Percentiles rank a stretch among this genome's conserved stretches.
These are phyloP conservation scores for Ochropleura plecta DNA, from an alignment of 2,888 invertebrate species.

Conservation along the genomic window DNA sequence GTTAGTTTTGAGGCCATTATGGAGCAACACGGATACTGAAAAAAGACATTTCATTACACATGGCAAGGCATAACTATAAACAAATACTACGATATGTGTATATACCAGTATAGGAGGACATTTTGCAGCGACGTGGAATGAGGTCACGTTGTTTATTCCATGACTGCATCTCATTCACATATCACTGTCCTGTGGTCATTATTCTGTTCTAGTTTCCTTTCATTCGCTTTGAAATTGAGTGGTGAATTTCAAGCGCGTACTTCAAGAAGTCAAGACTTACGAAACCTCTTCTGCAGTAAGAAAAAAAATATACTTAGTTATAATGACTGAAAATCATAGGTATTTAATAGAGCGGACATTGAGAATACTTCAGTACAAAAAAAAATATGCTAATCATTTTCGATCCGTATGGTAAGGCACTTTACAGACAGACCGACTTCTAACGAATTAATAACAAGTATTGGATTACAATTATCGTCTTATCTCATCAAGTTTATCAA, in stretches of 20 bases:
- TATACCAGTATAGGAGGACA: background rate
- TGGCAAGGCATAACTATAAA: background rate
- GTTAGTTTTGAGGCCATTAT: background rate
- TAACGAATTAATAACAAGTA: no score
- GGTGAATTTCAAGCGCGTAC: background rate
- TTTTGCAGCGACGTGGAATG: conserved; percentile 27
- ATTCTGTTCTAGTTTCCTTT: conserved; percentile 3
- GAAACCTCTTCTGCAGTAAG: no score
- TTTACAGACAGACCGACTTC: no score
- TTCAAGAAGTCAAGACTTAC: background rate
- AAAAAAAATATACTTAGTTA: background rate
- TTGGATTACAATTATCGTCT: no score
- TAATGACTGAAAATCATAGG: background rate
- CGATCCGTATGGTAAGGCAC: no score
- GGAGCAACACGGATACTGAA: background rate
- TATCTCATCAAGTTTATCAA: no score
- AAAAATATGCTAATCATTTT: no score
- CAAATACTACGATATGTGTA: background rate
- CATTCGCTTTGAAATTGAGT: background rate
- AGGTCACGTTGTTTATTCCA: conserved; percentile 36
- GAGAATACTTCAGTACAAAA: no score
- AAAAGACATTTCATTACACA: background rate
- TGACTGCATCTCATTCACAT: conserved; percentile 17
- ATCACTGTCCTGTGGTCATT: conserved; percentile 4
- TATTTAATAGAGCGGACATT: no score